Evolutionary conservation across 2,888 invertebrate species (phyloP), one percentile per base, ranked within the genome.

Genomic region (Priocnemis perturbator): DNA sequence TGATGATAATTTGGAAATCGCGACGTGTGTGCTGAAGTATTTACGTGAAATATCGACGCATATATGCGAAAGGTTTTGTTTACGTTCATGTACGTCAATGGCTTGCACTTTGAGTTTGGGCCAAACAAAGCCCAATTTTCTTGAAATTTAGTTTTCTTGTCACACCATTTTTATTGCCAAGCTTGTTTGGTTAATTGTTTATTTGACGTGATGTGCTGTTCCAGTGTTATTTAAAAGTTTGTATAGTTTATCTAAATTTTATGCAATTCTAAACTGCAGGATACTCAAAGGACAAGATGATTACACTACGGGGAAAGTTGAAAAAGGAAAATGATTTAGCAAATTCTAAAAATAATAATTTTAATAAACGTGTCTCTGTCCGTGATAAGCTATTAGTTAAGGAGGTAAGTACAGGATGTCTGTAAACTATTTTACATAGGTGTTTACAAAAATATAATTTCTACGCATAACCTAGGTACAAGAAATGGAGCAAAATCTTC

Each of bases 401-500:
- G 91, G 96, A 96, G 91, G 93, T 94, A 90, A 87, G 37, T 37
- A 37, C 72, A 69, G 59, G 20, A 64, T 59, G 26, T 5, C 3
- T 26, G 26, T 5, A 37, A 37, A 9, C 11, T 37, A 3, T 26
- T 26, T 26, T 1, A 3, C 37, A 37, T 11, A 3, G 14, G 37
- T 37, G 14, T 37, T 37, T 60, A 44, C 21, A 9, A 15, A 57
- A 53, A 3, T 11, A 11, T 37, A 9, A 37, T 37, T 37, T 9
- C 37, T 37, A 9, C 37, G 11, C 37, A 37, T 37, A 37, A 37
- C 37, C 37, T 70, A 93, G 90, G 91, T 93, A 21, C 92, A 92
- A 83, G 97, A 98, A 90, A 94, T 98, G 95, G 93, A 96, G 81
- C 95, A 95, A 86, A 93, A 94, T 79, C 91, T 97, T 75, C 97